A percentile compares a stretch with the other conserved stretches of the same genome.
These are phyloP conservation scores for Scrobipalpa atriplicella DNA, from an alignment of 2,888 invertebrate species.

Conservation along the genomic window DNA sequence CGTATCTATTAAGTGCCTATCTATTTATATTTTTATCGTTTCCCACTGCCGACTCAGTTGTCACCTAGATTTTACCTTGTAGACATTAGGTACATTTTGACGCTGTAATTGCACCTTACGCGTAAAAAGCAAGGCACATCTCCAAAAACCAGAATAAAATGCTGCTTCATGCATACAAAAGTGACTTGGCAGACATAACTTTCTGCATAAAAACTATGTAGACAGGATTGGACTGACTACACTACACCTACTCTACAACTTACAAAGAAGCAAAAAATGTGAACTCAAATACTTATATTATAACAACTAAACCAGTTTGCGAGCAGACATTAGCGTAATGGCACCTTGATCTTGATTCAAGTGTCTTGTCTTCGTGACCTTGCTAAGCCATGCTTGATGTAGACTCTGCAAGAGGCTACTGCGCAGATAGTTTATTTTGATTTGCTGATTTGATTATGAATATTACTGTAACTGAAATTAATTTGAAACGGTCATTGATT, in stretches of 20 bases:
- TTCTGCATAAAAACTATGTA: too few relatives aligned
- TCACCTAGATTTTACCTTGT: too few relatives aligned
- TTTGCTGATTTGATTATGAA: neutral
- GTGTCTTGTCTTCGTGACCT: neutral
- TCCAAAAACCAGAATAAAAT: too few relatives aligned
- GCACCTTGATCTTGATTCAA: conserved; percentile 19
- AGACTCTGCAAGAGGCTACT: neutral
- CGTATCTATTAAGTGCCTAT: neutral
- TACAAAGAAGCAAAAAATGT: neutral
- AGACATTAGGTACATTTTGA: too few relatives aligned
- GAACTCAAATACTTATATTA: neutral
- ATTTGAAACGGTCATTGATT: neutral
- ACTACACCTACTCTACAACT: neutral
- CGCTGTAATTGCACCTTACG: too few relatives aligned
- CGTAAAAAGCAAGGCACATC: too few relatives aligned
- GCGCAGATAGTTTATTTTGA: neutral
- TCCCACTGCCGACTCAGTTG: too few relatives aligned
- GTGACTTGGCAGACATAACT: neutral
- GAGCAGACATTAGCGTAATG: neutral
- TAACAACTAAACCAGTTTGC: neutral
- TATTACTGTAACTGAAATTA: neutral
- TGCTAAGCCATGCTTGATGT: neutral
- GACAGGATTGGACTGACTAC: too few relatives aligned
- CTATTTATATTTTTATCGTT: too few relatives aligned
- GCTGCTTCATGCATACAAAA: too few relatives aligned